Conservation (phyloP, 2,888 invertebrate species). For the Uloborus plumipes region DNA sequence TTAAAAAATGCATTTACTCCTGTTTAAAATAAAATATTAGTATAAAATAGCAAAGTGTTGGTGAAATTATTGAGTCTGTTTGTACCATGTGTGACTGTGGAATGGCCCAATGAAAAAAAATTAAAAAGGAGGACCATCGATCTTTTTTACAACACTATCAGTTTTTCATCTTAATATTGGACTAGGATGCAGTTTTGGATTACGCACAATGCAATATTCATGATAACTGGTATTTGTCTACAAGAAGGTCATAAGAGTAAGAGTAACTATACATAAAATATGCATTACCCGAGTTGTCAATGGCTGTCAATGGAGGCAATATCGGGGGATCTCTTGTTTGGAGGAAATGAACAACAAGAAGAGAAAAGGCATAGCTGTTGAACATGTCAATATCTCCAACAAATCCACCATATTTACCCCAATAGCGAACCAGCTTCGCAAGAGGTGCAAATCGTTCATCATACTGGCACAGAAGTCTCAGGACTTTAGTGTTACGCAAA, state of each 20-base stretch:
- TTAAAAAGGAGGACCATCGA: too few relatives aligned
- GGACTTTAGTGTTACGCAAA: slow-evolving; percentile 57
- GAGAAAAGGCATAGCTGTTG: slow-evolving; percentile 60
- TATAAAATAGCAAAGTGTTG: too few relatives aligned
- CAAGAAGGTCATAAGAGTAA: neutral
- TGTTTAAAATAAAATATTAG: too few relatives aligned
- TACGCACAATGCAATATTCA: neutral
- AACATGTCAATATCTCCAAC: slow-evolving; percentile 58
- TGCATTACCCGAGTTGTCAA: slow-evolving; percentile 41
- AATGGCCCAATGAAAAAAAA: too few relatives aligned
- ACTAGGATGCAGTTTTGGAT: too few relatives aligned
- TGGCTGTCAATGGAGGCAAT: slow-evolving; percentile 44
- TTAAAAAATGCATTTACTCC: too few relatives aligned
- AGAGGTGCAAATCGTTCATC: slow-evolving; percentile 50
- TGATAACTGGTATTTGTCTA: neutral
- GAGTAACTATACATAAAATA: too few relatives aligned
- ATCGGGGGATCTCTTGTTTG: slow-evolving; percentile 45
- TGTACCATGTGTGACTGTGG: too few relatives aligned
- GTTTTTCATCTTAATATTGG: too few relatives aligned
- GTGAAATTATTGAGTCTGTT: too few relatives aligned
- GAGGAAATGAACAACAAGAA: slow-evolving; percentile 53
- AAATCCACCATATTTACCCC: slow-evolving; percentile 60
- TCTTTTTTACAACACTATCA: too few relatives aligned
- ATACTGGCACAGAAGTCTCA: slow-evolving; percentile 28
- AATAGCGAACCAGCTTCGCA: slow-evolving; percentile 48